These are phyloP conservation scores for Gobiocypris rarus DNA, from an alignment of 2,113 vertebrate genomes.

Conservation along the genomic window DNA sequence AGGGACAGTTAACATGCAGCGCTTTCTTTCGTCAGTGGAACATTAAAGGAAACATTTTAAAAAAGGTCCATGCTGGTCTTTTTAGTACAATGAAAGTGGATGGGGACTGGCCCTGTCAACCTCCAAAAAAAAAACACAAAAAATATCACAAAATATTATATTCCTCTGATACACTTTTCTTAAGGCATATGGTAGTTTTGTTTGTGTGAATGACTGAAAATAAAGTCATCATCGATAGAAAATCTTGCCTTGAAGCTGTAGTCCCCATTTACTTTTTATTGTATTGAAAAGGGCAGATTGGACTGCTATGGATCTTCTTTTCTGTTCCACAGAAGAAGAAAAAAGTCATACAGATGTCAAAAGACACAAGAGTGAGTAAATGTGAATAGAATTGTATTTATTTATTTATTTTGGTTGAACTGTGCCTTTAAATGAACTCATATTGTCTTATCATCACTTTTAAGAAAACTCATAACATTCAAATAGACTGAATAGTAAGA, in stretches of 20 bases:
- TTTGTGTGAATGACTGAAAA: neutral
- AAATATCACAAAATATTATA: neutral
- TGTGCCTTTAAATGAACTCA: neutral
- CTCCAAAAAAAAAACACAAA: neutral
- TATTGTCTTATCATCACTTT: neutral
- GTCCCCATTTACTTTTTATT: neutral
- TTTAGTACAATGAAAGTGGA: neutral
- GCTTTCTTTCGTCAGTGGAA: neutral
- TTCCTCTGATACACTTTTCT: neutral
- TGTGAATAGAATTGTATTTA: neutral
- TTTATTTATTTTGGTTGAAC: too few species aligned
- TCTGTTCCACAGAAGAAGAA: neutral
- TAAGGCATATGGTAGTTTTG: neutral
- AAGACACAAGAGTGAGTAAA: neutral
- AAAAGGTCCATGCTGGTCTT: neutral
- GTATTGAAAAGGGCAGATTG: neutral
- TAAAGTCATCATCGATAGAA: neutral
- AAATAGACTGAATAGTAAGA: neutral
- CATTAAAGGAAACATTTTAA: neutral
- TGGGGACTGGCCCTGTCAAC: neutral
- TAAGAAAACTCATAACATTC: neutral
- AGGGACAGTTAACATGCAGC: neutral
- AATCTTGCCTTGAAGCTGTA: neutral
- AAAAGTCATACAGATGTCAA: neutral
- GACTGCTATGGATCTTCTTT: neutral